These are phyloP conservation scores for Blastomussa wellsi DNA, from an alignment of 92 coral and sea anemone species.

Conservation along the genomic window DNA sequence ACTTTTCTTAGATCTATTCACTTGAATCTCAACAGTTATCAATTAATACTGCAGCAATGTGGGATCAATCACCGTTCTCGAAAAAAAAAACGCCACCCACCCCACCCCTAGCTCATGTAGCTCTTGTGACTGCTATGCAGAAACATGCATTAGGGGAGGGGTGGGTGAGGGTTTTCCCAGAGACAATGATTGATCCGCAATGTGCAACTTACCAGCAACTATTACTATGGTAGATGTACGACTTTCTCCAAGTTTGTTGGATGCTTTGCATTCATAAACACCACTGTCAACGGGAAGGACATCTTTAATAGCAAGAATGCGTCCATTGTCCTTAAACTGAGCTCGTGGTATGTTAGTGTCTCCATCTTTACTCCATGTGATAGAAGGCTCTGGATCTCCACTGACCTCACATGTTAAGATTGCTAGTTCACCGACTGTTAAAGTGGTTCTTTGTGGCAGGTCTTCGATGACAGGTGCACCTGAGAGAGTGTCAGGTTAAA, in stretches of 20 bases:
- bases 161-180: no score
- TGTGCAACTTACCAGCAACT: background rate
- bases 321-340: background rate
- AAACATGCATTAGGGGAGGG: no score
- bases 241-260: slow-evolving; percentile 13
- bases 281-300: background rate
- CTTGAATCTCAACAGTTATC: no score
- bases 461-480: background rate
- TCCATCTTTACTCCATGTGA: slow-evolving; percentile 11
- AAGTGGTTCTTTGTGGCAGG: background rate
- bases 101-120: no score
- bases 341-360: slow-evolving; percentile 4
- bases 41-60: no score
- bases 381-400: background rate
- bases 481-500: no score
- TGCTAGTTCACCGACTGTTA: background rate
- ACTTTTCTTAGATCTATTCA: no score
- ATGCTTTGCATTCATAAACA: slow-evolving; percentile 8
- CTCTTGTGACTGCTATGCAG: no score
- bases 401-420: background rate
- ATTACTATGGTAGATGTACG: background rate
- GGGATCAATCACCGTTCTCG: no score
- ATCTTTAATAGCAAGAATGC: slow-evolving; percentile 1
- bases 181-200: no score
- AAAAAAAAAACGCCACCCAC: no score